Base-by-base conservation (phyloP, 2,113 vertebrate genomes). In the Scolopax mira region DNA sequence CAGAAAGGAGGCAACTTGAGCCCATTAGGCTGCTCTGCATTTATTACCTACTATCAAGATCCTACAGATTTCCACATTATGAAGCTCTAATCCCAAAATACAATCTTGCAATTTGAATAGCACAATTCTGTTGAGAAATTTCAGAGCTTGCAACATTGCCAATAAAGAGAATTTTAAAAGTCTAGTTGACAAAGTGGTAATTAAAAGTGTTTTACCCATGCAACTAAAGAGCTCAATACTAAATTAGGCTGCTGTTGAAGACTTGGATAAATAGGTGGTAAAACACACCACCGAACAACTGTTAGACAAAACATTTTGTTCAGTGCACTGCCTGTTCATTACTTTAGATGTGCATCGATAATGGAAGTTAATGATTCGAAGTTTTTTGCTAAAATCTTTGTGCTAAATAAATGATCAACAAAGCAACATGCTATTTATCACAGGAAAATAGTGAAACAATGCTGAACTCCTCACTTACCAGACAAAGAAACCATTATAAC, bases 271-370 rank as follows among this genome's bases (percentile, higher is more conserved):
- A 96, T 97, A 98, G 97, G 97, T 97, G 97, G 97, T 97, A 98
- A 98, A 98, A 98, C 96, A 98, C 93, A 97, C 97, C 94, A 97
- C 62, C 97, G 94, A 98, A 96, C 97, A 97, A 96, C 97, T 98
- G 97, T 97, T 96, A 98, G 92, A 98, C 96, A 98, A 97, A 98
- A 97, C 92, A 91, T 97, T 98, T 97, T 97, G 96, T 97, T 98
- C 95, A 96, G 94, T 96, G 96, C 95, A 90, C 96, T 95, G 97
- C 96, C 97, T 97, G 86, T 96, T 98, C 96, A 97, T 97, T 98
- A 98, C 96, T 97, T 95, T 92, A 91, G 95, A 97, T 95, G 97
- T 52, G 70, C 88, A 94, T 96, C 69, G 91, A 97, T 96, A 97
- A 97, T 94, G 94, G 85, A 98, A 98, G 97, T 96, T 97, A 98